phyloP scores from a whole-genome alignment of 2,797 vertebrate genomes.

The Pangasius sanitwongsei region DNA sequence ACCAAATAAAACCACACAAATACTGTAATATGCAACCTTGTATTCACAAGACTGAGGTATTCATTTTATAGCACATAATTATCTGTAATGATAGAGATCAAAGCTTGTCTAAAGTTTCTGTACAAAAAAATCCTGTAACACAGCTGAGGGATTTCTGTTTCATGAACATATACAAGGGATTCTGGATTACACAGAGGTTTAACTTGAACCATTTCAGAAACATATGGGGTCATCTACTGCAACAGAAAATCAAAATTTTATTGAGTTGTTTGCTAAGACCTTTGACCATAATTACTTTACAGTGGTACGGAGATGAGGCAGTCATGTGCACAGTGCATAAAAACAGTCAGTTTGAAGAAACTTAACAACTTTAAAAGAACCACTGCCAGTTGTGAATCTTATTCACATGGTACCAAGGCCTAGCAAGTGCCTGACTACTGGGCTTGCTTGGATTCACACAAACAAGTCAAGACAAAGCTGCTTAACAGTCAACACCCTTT shows the following conservation, averaged over 20 bases:
- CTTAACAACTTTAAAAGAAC: background rate
- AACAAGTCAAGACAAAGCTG: slow-evolving; percentile 51
- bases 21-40: background rate
- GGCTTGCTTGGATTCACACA: slow-evolving; percentile 15
- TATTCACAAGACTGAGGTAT: background rate
- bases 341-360: background rate
- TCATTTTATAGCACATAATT: background rate
- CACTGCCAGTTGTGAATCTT: slow-evolving; percentile 18
- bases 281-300: background rate
- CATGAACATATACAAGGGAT: background rate
- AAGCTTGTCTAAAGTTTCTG: background rate
- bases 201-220: background rate
- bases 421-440: slow-evolving; percentile 15
- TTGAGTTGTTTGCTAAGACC: background rate
- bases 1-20: background rate
- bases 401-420: background rate
- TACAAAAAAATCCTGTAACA: background rate
- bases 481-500: slow-evolving; percentile 35
- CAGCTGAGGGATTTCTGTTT: background rate
- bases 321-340: background rate
- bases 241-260: background rate
- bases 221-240: no score
- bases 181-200: background rate
- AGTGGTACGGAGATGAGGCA: background rate
- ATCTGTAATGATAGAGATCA: background rate